Base-by-base conservation (phyloP, 1,140 invertebrate genomes). In the Drosophila takahashii region DNA sequence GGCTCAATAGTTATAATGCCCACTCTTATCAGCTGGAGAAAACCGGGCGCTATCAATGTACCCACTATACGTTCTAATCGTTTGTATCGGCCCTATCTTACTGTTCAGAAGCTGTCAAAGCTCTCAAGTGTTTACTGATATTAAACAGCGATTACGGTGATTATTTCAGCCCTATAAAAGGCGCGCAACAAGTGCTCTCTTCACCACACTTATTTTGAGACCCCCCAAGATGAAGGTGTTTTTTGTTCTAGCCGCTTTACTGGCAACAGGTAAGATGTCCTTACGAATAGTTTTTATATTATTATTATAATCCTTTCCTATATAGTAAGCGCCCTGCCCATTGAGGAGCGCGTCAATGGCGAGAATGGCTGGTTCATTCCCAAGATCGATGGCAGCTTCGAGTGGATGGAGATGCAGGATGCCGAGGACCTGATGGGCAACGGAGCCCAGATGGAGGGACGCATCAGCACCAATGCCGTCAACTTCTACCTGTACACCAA, bases 401-500 rank as follows among this genome's bases (percentile, higher is more conserved):
- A 76, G 51, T 81, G 79, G 77, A 78, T 87, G 57, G 67, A 74
- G 1, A 47, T 48, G 37, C 44, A 81, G 11, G 77, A 69, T 13
- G 77, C 62, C 32, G 89, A 91, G 26, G 70, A 73, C 16, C n/a
- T 79, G 39, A 34, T 84, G 22, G 41, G 51, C 4, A 59, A 65
- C 2, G 80, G 26, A 11, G 67, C 16, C n/a, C 42, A 18, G 15
- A 73, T 64, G 7, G 71, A 71, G 18, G 79, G 80, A 9, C 73
- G 79, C 37, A 18, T 79, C 7, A 75, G 71, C 53, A 47, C 65
- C 27, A 83, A 83, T 13, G 70, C 62, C 0, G 84, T 91, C 0
- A 60, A 39, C 41, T 91, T 90, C 62, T 90, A 91, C 29, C 48
- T 91, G 6, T 91, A 89, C 53, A 91, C 90, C 56, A 74, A 62